A percentile compares a stretch with the other conserved stretches of the same genome.
phyloP scores from a whole-genome alignment of 2,113 vertebrate species.

The Callipepla californica region DNA sequence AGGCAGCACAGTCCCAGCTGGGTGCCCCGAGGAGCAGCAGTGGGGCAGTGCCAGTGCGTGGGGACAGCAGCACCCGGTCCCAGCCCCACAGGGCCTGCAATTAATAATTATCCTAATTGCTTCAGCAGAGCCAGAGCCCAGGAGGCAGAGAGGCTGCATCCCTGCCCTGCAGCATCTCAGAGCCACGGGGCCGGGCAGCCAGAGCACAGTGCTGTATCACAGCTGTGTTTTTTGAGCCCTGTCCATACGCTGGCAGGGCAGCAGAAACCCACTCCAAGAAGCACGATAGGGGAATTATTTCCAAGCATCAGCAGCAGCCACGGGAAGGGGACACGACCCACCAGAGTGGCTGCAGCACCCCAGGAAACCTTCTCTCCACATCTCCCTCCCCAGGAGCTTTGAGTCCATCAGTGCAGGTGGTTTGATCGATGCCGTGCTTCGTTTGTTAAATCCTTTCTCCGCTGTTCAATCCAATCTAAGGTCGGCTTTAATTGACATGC shows the following conservation, averaged over 20 bases:
- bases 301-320: background rate
- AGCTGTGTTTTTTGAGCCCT: background rate
- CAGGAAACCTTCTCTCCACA: background rate
- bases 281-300: fast-evolving
- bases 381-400: background rate
- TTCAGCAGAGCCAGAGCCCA: background rate
- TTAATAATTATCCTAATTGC: background rate
- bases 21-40: background rate
- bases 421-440: fast-evolving
- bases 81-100: background rate
- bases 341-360: background rate
- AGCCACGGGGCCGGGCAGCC: background rate
- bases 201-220: fast-evolving
- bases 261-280: background rate
- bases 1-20: fast-evolving
- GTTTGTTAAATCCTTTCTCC: background rate
- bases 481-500: background rate
- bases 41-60: fast-evolving
- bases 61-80: background rate
- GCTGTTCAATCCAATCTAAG: background rate
- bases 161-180: background rate
- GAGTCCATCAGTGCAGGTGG: background rate
- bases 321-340: background rate
- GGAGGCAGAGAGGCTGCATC: background rate
- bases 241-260: background rate